Evolutionary conservation across 2,113 vertebrate species (phyloP), one percentile per base, ranked within the genome.

Genomic region (Oncorhynchus masou): DNA sequence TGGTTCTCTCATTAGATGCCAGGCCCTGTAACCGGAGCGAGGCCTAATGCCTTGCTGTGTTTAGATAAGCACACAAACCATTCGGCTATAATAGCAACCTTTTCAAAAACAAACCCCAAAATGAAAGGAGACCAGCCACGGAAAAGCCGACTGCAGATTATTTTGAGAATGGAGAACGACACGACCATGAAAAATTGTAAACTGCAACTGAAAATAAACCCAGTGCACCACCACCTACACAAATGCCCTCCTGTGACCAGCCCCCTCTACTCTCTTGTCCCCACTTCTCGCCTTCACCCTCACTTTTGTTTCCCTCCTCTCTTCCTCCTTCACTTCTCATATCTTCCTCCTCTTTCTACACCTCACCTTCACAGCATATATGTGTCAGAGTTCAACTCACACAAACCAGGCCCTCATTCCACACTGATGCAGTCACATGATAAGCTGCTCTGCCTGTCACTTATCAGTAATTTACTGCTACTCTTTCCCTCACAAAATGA

Each of bases 1-100:
- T 88, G 84, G 88, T 88, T 89, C 90, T 92, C 92, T 93, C 91
- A 92, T 93, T 92, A 92, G 85, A 83, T 90, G 89, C 88, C 91
- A 90, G 86, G 80, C 75, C 81, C 81, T 90, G 93, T 90, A 94
- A 94, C 92, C 75, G 13, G 91, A 94, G 89, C 87, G 78, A 70
- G 2, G 81, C 73, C 87, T 93, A 94, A 94, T 92, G 90, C 90
- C 89, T 91, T 68, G 88, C 88, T 67, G 81, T 93, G 91, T 93
- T 94, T 93, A 89, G 87, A 91, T 82, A 91, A 92, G 88, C 82
- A 85, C 81, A 90, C 88, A 91, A 92, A 88, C 90, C 91, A 89
- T 93, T 93, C 90, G 86, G 88, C 88, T 87, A 84, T 90, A 92
- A 92, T 90, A 92, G 92, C 84, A 85, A 90, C 84, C 81, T 90